Evolutionary conservation across 2,113 vertebrate species (phyloP).

Genomic region (Xyrauchen texanus): DNA sequence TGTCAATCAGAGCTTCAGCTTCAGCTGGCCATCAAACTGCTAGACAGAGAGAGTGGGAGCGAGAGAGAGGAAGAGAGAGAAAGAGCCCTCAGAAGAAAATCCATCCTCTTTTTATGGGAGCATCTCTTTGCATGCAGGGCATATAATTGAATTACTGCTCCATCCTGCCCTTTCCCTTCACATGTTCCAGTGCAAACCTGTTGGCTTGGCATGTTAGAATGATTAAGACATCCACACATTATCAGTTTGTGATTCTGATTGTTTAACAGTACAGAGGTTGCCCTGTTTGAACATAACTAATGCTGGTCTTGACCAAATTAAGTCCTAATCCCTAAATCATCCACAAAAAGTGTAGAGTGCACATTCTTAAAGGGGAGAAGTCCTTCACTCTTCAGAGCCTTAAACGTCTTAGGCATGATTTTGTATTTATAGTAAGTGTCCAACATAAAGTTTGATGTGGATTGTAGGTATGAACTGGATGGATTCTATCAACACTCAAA

Average conservation of each 20-base stretch:
- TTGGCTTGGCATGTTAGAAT: slow-evolving; percentile 61
- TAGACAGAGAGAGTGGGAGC: slow-evolving; percentile 60
- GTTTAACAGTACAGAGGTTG: slow-evolving; percentile 47
- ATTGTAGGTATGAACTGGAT: too few species aligned
- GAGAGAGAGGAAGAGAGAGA: slow-evolving; percentile 65
- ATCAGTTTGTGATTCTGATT: slow-evolving; percentile 41
- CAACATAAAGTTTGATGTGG: not conserved
- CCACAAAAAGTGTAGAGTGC: not conserved
- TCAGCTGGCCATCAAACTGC: slow-evolving; percentile 70
- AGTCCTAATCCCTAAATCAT: not conserved
- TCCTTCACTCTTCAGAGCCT: not conserved
- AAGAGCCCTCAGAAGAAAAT: slow-evolving; percentile 68
- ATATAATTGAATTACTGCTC: slow-evolving; percentile 77
- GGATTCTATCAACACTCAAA: too few species aligned
- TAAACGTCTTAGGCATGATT: not conserved
- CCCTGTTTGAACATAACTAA: slow-evolving; percentile 46
- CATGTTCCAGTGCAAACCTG: slow-evolving; percentile 80
- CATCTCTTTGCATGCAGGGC: slow-evolving; percentile 77
- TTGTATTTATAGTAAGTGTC: not conserved
- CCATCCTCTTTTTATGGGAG: slow-evolving; percentile 72
- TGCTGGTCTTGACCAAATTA: slow-evolving; percentile 29
- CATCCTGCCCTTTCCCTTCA: slow-evolving; percentile 49
- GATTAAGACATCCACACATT: slow-evolving; percentile 55
- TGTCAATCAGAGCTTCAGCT: slow-evolving; percentile 77
- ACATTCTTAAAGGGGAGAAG: not conserved